phyloP scores from a whole-genome alignment of 2,888 invertebrate genomes.

The Lithophane leautieri region DNA sequence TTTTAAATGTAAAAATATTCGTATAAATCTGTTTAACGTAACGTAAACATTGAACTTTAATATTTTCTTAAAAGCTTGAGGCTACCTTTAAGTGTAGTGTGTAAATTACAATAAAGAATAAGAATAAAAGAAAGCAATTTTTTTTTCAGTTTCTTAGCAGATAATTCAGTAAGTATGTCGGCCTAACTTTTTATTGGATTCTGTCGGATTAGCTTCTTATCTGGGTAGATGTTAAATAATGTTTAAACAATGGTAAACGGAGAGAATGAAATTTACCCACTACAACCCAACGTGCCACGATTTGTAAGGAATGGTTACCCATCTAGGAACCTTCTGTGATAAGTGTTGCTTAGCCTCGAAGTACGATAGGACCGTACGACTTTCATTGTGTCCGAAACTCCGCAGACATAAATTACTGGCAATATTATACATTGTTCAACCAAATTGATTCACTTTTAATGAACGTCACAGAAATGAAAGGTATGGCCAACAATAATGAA shows the following conservation, averaged over 20 bases:
- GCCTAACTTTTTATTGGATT: neutral
- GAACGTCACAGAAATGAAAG: neutral
- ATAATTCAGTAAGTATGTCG: neutral
- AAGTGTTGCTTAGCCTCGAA: neutral
- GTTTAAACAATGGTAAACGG: no score
- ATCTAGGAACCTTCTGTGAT: neutral
- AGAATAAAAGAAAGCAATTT: neutral
- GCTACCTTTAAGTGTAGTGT: neutral
- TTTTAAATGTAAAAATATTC: neutral
- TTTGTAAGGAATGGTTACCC: neutral
- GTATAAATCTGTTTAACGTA: neutral
- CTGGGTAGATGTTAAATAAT: neutral
- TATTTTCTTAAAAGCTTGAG: neutral
- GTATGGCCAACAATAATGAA: neutral
- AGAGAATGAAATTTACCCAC: neutral
- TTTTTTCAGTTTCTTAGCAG: neutral
- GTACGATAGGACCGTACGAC: no score
- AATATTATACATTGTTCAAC: neutral
- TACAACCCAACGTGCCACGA: neutral
- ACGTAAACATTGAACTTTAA: no score
- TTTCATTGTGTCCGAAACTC: neutral
- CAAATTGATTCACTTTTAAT: constrained; percentile 2
- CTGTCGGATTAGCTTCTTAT: no score
- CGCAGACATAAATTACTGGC: neutral
- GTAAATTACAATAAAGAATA: neutral